Conservation (phyloP, 2,113 vertebrate genomes). For the Cricetomys ansorgei region DNA sequence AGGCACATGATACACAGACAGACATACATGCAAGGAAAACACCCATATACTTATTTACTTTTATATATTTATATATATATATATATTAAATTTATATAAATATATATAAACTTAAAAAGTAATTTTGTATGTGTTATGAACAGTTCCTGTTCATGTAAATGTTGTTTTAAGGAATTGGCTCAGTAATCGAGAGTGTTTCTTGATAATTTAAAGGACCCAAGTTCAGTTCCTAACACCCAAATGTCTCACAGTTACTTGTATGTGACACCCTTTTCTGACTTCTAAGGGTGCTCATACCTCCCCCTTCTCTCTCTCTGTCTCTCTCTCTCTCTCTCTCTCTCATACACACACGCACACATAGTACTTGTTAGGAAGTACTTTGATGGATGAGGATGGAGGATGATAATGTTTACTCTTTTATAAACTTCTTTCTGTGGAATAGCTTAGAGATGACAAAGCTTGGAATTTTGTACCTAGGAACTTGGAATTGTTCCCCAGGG, state of each 20-base stretch:
- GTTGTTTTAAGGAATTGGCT: not conserved
- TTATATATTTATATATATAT: too few species aligned
- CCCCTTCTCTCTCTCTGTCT: too few species aligned
- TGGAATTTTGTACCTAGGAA: not conserved
- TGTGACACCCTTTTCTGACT: not conserved
- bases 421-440: not conserved
- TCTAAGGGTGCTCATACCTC: not conserved
- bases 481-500: conserved; percentile 30
- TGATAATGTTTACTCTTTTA: conserved; percentile 24
- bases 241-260: too few species aligned
- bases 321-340: not conserved
- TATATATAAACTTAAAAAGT: too few species aligned
- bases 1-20: not conserved
- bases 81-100: too few species aligned
- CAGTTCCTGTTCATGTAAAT: conserved; percentile 6
- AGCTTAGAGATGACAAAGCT: conserved; percentile 4
- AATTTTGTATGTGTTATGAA: conserved; percentile 43
- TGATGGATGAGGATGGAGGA: not conserved
- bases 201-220: not conserved
- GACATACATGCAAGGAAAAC: not conserved
- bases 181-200: not conserved
- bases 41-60: too few species aligned
- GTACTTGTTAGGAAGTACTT: not conserved
- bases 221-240: not conserved
- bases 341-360: not conserved